These are phyloP conservation scores for Amphiprion clarkii DNA, from an alignment of 2,797 vertebrate species.

Conservation along the genomic window DNA sequence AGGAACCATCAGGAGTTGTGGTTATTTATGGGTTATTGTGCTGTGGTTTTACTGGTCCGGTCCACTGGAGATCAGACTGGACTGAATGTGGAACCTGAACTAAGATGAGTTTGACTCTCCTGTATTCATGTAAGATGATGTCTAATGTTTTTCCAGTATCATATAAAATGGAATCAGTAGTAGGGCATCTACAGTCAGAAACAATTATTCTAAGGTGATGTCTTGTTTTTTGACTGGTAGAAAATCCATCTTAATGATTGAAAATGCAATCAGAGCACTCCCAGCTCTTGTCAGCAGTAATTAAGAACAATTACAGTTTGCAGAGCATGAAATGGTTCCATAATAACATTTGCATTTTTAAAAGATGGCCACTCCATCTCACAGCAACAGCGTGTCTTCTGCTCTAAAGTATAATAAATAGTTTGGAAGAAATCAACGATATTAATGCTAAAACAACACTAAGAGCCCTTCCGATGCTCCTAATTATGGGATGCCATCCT, in stretches of 20 bases:
- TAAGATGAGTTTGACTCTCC: neutral
- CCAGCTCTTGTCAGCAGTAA: constrained; percentile 35
- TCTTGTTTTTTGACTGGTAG: constrained; percentile 1
- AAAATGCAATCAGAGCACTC: constrained; percentile 4
- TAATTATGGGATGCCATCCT: constrained; percentile 23
- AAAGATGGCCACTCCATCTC: constrained; percentile 13
- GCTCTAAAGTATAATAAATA: constrained; percentile 9
- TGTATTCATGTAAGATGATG: neutral
- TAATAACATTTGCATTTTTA: constrained; percentile 42
- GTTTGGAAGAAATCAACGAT: constrained; percentile 10
- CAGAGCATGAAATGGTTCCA: constrained; percentile 38
- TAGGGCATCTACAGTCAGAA: constrained; percentile 11
- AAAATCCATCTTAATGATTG: constrained; percentile 24
- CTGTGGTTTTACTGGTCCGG: too few relatives aligned
- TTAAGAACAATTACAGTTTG: constrained; percentile 35
- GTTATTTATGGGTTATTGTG: too few relatives aligned
- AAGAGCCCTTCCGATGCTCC: constrained; percentile 8
- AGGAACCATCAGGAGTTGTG: too few relatives aligned
- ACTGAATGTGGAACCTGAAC: too few relatives aligned
- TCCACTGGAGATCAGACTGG: too few relatives aligned
- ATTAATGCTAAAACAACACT: constrained; percentile 16
- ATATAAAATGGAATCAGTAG: constrained; percentile 4
- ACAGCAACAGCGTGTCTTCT: constrained; percentile 1
- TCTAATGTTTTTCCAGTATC: neutral
- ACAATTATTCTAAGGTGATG: constrained; percentile 14